These are phyloP conservation scores for Pseudonaja textilis DNA, from an alignment of 2,113 vertebrate genomes.

Conservation along the genomic window DNA sequence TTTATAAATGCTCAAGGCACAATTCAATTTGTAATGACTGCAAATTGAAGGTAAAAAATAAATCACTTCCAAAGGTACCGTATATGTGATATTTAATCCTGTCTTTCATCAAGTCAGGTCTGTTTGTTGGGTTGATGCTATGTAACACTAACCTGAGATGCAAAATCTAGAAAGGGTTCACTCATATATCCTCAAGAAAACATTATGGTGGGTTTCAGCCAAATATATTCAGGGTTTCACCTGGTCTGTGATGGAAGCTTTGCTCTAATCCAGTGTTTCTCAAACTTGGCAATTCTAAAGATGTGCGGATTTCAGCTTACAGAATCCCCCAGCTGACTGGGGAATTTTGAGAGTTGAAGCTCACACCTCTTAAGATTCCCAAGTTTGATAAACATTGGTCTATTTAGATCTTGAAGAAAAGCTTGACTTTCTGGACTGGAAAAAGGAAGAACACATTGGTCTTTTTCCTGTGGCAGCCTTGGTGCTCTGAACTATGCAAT, in stretches of 20 bases:
- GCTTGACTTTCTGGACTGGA: too few relatives aligned
- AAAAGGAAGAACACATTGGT: neutral
- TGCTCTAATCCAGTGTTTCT: neutral
- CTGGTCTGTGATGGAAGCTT: neutral
- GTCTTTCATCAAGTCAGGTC: neutral
- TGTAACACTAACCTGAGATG: constrained; percentile 20
- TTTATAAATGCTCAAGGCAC: constrained; percentile 28
- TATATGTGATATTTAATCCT: neutral
- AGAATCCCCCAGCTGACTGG: neutral
- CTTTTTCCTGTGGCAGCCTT: neutral
- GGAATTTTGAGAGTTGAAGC: neutral
- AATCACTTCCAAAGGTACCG: neutral
- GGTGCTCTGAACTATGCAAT: neutral
- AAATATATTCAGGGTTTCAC: neutral
- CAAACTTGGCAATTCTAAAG: neutral
- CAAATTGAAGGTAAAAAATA: neutral
- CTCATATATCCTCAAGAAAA: constrained; percentile 1
- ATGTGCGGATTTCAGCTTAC: neutral
- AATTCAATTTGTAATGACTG: neutral
- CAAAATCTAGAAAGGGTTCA: constrained; percentile 14
- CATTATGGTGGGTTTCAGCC: neutral
- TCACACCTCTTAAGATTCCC: neutral
- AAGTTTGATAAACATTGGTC: neutral
- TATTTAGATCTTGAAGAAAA: neutral
- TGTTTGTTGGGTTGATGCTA: neutral